phyloP scores from a whole-genome alignment of 1,140 invertebrate species.

The Cyphomyrmex costatus region DNA sequence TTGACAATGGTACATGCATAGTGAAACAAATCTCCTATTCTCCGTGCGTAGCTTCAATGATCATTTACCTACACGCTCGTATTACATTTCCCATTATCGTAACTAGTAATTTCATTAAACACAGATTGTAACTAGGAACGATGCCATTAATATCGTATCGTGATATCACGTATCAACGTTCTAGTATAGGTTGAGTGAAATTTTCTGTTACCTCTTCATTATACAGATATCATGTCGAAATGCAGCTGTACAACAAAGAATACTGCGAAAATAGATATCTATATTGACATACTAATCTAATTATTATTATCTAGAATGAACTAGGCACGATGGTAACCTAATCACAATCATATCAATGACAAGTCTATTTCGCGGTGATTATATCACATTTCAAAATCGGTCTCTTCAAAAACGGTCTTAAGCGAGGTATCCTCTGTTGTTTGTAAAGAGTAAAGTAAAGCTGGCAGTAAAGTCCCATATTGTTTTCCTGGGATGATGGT shows the following conservation, averaged over 20 bases:
- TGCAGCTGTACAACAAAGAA: not conserved
- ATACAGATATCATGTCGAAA: not conserved
- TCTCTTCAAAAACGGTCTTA: constrained; percentile 9
- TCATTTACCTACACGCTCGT: constrained; percentile 42
- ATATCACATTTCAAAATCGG: not conserved
- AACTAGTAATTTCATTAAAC: constrained; percentile 52
- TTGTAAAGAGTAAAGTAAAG: constrained; percentile 32
- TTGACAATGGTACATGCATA: not conserved
- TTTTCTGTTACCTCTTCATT: not conserved
- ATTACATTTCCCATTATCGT: constrained; percentile 28
- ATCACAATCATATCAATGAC: not conserved
- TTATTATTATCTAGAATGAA: constrained; percentile 3
- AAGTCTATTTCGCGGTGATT: not conserved
- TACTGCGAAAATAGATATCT: constrained; percentile 10
- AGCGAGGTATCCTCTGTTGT: not conserved
- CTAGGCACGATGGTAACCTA: not conserved
- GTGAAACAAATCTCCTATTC: constrained; percentile 35
- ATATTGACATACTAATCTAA: not conserved
- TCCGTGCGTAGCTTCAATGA: not conserved
- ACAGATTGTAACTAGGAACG: constrained; percentile 40
- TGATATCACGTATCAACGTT: constrained; percentile 44
- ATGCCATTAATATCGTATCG: constrained; percentile 33
- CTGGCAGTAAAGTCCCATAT: constrained; percentile 41
- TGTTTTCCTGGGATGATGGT: constrained; percentile 63
- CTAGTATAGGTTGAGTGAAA: not conserved